A percentile compares a stretch with the other conserved stretches of the same genome.
These are phyloP conservation scores for Champsocephalus esox DNA, from an alignment of 2,797 vertebrate genomes.

Conservation along the genomic window DNA sequence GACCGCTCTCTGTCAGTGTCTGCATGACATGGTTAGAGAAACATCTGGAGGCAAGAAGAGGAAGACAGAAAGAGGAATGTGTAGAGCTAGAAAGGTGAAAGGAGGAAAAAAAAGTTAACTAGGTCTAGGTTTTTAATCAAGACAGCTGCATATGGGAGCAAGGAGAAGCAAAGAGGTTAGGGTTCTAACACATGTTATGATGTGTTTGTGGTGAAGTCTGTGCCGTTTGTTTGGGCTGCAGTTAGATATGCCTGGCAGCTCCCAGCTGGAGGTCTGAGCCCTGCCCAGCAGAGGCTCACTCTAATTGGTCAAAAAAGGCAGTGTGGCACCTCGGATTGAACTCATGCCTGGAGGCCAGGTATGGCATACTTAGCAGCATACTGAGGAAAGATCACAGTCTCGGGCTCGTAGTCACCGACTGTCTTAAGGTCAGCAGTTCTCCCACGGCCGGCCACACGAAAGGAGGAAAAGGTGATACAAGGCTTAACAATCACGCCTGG, in stretches of 20 bases:
- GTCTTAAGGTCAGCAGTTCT: conserved; percentile 55
- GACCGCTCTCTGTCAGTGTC: conserved; percentile 45
- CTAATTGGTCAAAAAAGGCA: conserved; percentile 70
- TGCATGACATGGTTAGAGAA: conserved; percentile 56
- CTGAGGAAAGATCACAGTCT: conserved; percentile 53
- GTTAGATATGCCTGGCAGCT: conserved; percentile 68
- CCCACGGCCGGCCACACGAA: neutral
- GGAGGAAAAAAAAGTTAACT: conserved; percentile 41
- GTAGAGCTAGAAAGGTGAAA: conserved; percentile 44
- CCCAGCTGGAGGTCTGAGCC: conserved; percentile 61
- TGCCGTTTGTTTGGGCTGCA: conserved; percentile 61
- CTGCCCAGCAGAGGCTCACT: conserved; percentile 63
- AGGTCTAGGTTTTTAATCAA: conserved; percentile 58
- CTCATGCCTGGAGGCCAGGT: conserved; percentile 57
- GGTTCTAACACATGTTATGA: conserved; percentile 56
- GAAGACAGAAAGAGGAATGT: conserved; percentile 54
- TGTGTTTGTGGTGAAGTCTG: conserved; percentile 67
- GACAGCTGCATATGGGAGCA: conserved; percentile 55
- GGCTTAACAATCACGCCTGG: conserved; percentile 59
- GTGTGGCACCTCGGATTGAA: conserved; percentile 62
- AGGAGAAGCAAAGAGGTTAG: conserved; percentile 42
- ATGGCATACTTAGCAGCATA: conserved; percentile 51
- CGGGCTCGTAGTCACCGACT: conserved; percentile 30
- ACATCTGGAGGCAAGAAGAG: conserved; percentile 75
- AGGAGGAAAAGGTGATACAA: conserved; percentile 53